phyloP scores from a whole-genome alignment of 2,113 vertebrate genomes.

The Tachycineta bicolor region DNA sequence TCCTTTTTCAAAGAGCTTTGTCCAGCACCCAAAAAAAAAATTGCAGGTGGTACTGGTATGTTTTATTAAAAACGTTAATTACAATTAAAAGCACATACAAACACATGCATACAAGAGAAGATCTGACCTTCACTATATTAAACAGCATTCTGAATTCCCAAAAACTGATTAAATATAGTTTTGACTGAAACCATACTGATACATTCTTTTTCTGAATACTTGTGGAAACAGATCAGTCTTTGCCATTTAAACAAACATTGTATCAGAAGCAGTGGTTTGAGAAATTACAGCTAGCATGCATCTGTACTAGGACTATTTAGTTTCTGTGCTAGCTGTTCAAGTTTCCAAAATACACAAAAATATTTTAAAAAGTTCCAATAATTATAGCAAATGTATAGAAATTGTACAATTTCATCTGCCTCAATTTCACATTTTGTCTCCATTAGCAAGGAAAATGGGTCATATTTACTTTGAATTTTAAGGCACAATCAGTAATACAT shows the following conservation, averaged over 20 bases:
- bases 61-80: background rate
- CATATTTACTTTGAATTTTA: background rate
- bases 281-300: background rate
- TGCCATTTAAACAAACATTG: background rate
- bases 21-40: background rate
- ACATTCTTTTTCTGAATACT: background rate
- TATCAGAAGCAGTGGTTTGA: background rate
- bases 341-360: background rate
- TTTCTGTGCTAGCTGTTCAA: background rate
- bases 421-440: background rate
- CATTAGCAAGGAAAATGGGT: background rate
- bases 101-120: background rate
- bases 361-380: background rate
- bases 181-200: background rate
- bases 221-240: background rate
- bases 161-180: background rate
- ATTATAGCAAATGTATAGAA: background rate
- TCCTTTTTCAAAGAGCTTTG: background rate
- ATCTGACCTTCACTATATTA: background rate
- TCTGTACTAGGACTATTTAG: background rate
- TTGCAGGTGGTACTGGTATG: background rate
- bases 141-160: background rate
- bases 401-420: background rate
- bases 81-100: background rate
- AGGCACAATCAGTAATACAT: background rate